Conservation (phyloP, 2,888 invertebrate genomes). For the Leptopilina drosophilae region DNA sequence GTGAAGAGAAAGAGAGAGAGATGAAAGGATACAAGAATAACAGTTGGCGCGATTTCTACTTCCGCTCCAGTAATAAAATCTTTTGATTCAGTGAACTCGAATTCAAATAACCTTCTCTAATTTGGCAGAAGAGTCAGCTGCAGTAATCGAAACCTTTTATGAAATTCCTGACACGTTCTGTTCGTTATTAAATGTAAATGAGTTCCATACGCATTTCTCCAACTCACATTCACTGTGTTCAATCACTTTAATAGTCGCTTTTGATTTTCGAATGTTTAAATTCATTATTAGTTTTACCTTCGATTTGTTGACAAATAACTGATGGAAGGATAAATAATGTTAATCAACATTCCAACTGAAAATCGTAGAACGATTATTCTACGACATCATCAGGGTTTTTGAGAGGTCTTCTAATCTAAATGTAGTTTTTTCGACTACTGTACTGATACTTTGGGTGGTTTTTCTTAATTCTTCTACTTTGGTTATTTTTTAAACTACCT, state of each 20-base stretch:
- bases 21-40: slow-evolving; percentile 57
- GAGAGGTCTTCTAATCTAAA: too few species aligned
- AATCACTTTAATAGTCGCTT: background rate
- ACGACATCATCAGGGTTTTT: too few species aligned
- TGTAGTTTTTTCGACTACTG: too few species aligned
- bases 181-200: slow-evolving; percentile 1
- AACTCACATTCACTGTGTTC: background rate
- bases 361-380: too few species aligned
- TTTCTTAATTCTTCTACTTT: too few species aligned
- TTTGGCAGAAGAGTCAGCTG: slow-evolving; percentile 54
- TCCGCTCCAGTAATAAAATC: slow-evolving; percentile 71
- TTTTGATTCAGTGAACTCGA: slow-evolving; percentile 67
- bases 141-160: slow-evolving; percentile 45
- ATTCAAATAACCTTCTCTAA: slow-evolving; percentile 63
- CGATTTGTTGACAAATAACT: too few species aligned
- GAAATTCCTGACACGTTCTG: slow-evolving; percentile 4
- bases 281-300: background rate
- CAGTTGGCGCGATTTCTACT: slow-evolving; percentile 68
- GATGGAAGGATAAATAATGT: too few species aligned
- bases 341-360: too few species aligned
- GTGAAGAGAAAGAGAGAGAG: slow-evolving; percentile 19
- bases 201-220: background rate
- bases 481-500: too few species aligned
- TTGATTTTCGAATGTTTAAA: background rate
- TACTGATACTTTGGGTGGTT: too few species aligned